phyloP scores from a whole-genome alignment of 1,140 invertebrate species.

The Rhagoletis pomonella region DNA sequence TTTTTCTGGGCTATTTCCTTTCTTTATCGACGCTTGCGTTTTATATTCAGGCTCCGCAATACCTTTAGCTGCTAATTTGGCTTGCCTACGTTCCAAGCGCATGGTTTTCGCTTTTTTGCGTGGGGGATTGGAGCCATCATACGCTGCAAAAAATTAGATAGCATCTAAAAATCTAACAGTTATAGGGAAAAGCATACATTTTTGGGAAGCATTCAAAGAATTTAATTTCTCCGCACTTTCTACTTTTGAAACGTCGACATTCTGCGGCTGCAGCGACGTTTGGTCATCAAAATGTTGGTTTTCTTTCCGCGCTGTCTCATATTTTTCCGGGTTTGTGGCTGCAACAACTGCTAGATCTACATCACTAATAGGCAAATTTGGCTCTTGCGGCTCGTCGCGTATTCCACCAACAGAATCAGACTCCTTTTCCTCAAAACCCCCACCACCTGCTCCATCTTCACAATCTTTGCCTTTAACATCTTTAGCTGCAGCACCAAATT shows the following conservation, averaged over 20 bases:
- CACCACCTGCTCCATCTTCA: conserved; percentile 33
- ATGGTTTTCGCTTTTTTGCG: conserved; percentile 89
- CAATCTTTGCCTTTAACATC: conserved; percentile 59
- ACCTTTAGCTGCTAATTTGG: conserved; percentile 82
- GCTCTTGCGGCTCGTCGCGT: conserved; percentile 62
- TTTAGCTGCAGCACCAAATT: conserved; percentile 34
- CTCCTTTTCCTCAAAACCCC: neutral
- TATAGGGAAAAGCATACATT: neutral
- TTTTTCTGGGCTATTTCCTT: conserved; percentile 78
- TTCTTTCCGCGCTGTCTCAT: neutral
- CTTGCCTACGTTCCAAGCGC: conserved; percentile 83
- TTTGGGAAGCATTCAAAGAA: neutral
- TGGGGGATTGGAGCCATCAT: conserved; percentile 71
- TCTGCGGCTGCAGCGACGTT: neutral
- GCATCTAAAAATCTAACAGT: neutral
- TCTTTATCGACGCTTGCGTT: conserved; percentile 29
- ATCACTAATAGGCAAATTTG: conserved; percentile 57
- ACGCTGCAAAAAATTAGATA: conserved; percentile 68
- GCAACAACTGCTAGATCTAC: conserved; percentile 54
- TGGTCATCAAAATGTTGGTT: conserved; percentile 8
- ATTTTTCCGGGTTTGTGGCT: conserved; percentile 59
- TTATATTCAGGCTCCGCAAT: conserved; percentile 61
- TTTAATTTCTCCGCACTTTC: neutral
- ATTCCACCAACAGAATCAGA: conserved; percentile 46
- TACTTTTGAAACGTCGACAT: neutral